Evolutionary conservation across 2,888 invertebrate genomes (phyloP).

Genomic region (Caenorhabditis parvicauda): DNA sequence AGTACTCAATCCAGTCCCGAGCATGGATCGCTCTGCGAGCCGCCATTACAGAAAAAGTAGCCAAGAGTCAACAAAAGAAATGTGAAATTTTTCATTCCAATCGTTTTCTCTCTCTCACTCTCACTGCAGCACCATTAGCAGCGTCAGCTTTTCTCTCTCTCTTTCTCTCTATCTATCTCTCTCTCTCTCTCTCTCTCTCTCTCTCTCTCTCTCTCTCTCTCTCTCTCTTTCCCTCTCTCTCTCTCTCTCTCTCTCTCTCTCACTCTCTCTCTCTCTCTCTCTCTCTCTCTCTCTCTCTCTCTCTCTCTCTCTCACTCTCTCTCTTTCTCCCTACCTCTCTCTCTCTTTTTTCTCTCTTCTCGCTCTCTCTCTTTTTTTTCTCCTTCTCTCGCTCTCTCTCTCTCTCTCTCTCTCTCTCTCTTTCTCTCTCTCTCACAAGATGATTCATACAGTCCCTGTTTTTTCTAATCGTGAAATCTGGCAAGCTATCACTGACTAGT

Average conservation of each 20-base stretch:
- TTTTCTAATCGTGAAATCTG: not conserved
- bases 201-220: not conserved
- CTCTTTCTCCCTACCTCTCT: not conserved
- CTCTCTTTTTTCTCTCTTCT: not conserved
- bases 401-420: not conserved
- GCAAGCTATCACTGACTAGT: not conserved
- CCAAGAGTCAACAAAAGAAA: too few relatives aligned
- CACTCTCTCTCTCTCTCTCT: slow-evolving; percentile 7
- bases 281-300: slow-evolving; percentile 2
- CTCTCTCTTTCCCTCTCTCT: not conserved
- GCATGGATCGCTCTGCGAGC: too few relatives aligned
- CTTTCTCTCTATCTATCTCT: not conserved
- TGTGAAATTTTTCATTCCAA: too few relatives aligned
- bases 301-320: slow-evolving; percentile 2
- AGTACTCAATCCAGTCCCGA: too few relatives aligned
- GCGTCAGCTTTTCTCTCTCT: not conserved
- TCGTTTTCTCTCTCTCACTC: too few relatives aligned
- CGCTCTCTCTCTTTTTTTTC: slow-evolving; percentile 1
- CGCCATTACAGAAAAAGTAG: too few relatives aligned
- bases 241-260: not conserved
- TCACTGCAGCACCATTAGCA: too few relatives aligned
- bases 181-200: not conserved
- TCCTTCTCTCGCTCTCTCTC: not conserved
- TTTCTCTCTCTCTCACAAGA: not conserved
- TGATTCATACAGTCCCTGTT: not conserved